phyloP scores from a whole-genome alignment of 2,797 vertebrate species.

The Cyclopterus lumpus region DNA sequence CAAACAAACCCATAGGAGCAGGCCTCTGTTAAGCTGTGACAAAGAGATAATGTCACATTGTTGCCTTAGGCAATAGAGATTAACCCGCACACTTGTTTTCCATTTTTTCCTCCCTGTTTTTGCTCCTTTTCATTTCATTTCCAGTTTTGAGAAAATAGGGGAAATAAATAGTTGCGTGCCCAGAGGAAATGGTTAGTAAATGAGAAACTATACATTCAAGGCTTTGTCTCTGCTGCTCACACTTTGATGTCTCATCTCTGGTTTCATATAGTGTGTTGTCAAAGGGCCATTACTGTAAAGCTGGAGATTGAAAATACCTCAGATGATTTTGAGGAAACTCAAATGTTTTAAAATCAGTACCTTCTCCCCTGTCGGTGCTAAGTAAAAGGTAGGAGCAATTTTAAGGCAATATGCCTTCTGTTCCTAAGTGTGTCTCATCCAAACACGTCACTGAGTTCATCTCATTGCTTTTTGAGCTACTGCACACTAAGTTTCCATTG shows the following conservation, averaged over 20 bases:
- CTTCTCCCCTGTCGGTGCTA: not conserved
- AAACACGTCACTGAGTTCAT: not conserved
- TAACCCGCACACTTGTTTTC: constrained; percentile 49
- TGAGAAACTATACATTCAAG: constrained; percentile 42
- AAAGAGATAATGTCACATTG: constrained; percentile 61
- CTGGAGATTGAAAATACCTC: not conserved
- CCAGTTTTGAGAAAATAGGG: constrained; percentile 51
- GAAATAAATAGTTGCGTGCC: constrained; percentile 53
- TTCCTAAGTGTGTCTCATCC: not conserved
- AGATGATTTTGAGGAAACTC: not conserved
- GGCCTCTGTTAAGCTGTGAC: constrained; percentile 60
- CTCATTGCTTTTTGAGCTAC: not conserved
- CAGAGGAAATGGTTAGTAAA: constrained; percentile 58
- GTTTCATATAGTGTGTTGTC: constrained; percentile 25
- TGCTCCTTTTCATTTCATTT: constrained; percentile 61
- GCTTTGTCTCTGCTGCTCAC: constrained; percentile 20
- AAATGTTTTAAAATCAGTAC: not conserved
- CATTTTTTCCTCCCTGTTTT: constrained; percentile 16
- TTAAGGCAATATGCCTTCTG: not conserved
- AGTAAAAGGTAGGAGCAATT: not conserved
- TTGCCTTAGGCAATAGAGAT: constrained; percentile 63
- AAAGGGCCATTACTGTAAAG: constrained; percentile 1
- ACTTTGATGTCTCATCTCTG: constrained; percentile 30
- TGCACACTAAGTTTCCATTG: not conserved
- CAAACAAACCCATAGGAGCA: constrained; percentile 17